These are phyloP conservation scores for Charadrius vociferus DNA, from an alignment of 2,113 vertebrate genomes.

Conservation along the genomic window DNA sequence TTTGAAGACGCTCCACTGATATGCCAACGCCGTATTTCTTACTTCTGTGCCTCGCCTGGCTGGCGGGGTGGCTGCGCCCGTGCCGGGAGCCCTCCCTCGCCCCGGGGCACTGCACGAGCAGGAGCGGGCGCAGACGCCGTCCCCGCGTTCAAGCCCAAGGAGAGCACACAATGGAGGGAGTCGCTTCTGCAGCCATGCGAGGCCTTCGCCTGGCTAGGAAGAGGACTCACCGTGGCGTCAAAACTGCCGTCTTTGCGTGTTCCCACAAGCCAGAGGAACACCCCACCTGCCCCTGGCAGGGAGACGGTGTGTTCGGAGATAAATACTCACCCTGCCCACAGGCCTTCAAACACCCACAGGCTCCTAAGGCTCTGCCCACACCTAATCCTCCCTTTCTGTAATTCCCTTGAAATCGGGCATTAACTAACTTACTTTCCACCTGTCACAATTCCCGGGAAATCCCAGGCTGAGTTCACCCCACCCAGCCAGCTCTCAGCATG, in stretches of 20 bases:
- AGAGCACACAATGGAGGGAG: not conserved
- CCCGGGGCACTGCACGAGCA: not conserved
- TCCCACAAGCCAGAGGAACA: conserved; percentile 48
- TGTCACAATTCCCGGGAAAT: conserved; percentile 49
- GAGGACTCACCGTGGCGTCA: not conserved
- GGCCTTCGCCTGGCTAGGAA: not conserved
- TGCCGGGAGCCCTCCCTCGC: rapidly evolving
- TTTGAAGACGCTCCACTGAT: not conserved
- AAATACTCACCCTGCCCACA: conserved; percentile 60
- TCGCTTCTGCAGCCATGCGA: not conserved
- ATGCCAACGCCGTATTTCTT: not conserved
- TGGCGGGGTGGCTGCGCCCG: not conserved
- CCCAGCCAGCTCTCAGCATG: not conserved
- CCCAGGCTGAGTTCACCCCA: conserved; percentile 39
- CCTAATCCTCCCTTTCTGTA: conserved; percentile 51
- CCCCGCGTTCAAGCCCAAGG: rapidly evolving
- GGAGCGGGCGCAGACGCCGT: rapidly evolving
- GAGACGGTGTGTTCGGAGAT: not conserved
- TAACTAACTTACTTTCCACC: conserved; percentile 47
- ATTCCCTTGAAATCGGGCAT: conserved; percentile 43
- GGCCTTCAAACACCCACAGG: conserved; percentile 43
- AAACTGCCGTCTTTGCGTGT: conserved; percentile 15
- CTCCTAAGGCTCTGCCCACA: conserved; percentile 11
- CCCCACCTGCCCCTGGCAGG: conserved; percentile 11
- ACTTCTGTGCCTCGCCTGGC: not conserved